Conservation (phyloP, 2,797 vertebrate species). For the Crax fasciolata region DNA sequence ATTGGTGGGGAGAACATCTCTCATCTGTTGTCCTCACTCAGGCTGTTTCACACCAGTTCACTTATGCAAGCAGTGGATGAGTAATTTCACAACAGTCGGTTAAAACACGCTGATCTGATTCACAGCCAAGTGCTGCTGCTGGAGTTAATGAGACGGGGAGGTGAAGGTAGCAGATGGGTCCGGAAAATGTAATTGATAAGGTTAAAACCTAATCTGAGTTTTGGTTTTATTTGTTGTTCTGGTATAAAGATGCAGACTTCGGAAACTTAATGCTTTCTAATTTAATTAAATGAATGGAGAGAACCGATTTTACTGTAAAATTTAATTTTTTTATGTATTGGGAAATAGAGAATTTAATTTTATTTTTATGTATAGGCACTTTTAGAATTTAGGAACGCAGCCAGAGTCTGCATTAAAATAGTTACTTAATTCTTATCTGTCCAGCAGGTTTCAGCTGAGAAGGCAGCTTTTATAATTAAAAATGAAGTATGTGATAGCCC, state of each 20-base stretch:
- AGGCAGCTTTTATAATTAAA: conserved; percentile 66
- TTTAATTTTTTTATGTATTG: conserved; percentile 60
- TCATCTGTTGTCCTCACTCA: not conserved
- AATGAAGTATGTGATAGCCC: conserved; percentile 42
- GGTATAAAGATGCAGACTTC: not conserved
- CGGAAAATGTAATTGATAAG: conserved; percentile 18
- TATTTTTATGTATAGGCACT: conserved; percentile 61
- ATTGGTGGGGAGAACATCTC: not conserved
- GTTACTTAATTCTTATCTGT: conserved; percentile 70
- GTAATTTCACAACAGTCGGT: conserved; percentile 31
- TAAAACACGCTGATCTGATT: conserved; percentile 21
- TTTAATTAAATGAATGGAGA: conserved; percentile 61
- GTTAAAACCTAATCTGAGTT: not conserved
- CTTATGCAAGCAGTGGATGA: conserved; percentile 27
- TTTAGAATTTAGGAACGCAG: conserved; percentile 60
- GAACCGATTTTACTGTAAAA: conserved; percentile 34
- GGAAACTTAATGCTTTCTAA: conserved; percentile 46
- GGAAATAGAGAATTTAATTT: conserved; percentile 58
- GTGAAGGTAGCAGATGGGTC: not conserved
- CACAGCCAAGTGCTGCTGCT: conserved; percentile 20
- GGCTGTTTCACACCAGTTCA: not conserved
- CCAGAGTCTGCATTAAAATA: conserved; percentile 72
- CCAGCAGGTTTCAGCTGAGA: conserved; percentile 64
- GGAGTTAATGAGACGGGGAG: conserved; percentile 18
- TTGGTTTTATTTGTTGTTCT: conserved; percentile 5